Percentiles rank a stretch among this genome's conserved stretches.
These are phyloP conservation scores for Chlorodrepanis virens DNA, from an alignment of 2,113 vertebrate species.

Conservation along the genomic window DNA sequence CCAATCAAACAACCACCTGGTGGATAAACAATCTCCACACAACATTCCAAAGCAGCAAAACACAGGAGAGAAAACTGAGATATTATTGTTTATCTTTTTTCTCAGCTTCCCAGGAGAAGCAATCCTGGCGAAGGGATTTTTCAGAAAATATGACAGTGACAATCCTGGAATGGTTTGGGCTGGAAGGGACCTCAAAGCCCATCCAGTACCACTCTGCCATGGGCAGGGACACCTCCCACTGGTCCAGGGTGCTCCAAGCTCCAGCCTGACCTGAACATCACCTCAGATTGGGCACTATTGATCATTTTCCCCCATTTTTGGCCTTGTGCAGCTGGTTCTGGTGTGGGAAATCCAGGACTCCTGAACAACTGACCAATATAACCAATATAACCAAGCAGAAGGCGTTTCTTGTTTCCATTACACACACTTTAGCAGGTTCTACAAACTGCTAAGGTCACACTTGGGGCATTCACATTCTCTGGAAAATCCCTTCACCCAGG, in stretches of 20 bases:
- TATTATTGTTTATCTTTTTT: no score
- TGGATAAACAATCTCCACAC: no score
- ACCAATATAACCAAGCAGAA: background rate
- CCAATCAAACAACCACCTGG: no score
- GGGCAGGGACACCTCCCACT: background rate
- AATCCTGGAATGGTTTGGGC: background rate
- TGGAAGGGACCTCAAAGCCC: background rate
- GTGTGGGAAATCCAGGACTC: background rate
- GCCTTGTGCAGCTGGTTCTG: background rate
- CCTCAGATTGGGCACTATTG: background rate
- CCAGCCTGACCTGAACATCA: background rate
- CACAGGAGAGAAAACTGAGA: no score
- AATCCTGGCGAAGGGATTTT: no score
- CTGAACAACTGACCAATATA: background rate
- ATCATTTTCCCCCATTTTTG: background rate
- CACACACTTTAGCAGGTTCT: background rate
- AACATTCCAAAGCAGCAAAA: no score
- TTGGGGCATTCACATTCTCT: no score
- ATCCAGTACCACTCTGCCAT: background rate
- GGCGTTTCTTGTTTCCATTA: background rate
- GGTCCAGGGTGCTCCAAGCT: background rate
- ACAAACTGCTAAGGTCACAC: background rate
- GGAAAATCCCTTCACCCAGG: no score
- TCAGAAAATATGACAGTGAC: no score
- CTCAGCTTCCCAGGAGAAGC: no score